Conservation (phyloP, 2,888 invertebrate genomes). For the Ischnura elegans region DNA sequence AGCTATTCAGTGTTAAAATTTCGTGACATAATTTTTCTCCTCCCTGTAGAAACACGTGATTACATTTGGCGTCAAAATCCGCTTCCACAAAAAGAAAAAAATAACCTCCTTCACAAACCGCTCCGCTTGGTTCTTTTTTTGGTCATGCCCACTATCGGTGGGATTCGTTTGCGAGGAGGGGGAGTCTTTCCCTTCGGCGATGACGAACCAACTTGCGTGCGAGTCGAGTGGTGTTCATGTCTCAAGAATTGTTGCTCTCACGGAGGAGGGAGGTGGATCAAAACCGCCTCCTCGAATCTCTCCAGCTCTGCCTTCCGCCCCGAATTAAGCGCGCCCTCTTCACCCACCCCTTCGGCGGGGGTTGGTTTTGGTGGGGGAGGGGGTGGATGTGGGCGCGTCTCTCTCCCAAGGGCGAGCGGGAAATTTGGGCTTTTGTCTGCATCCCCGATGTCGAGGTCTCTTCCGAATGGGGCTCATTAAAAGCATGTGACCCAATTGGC, state of each 20-base stretch:
- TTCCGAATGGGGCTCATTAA: conserved; percentile 20
- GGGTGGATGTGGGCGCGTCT: background rate
- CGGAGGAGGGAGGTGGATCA: background rate
- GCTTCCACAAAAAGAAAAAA: background rate
- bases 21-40: too few relatives aligned
- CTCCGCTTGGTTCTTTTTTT: too few relatives aligned
- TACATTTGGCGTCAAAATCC: background rate
- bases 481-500: conserved; percentile 35
- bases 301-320: background rate
- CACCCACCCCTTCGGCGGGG: background rate
- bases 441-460: background rate
- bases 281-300: background rate
- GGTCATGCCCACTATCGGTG: background rate
- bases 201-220: background rate
- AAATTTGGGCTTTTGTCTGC: conserved; percentile 28
- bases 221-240: background rate
- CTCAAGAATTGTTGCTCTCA: background rate
- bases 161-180: background rate
- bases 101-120: background rate
- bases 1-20: too few relatives aligned
- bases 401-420: background rate
- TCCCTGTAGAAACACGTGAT: background rate
- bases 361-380: background rate
- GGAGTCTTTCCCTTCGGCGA: background rate
- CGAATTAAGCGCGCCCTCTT: background rate